A percentile compares a stretch with the other conserved stretches of the same genome.
Conservation (phyloP, 53 echinoderm and acorn worm species). For the Glandiceps talaboti region DNA sequence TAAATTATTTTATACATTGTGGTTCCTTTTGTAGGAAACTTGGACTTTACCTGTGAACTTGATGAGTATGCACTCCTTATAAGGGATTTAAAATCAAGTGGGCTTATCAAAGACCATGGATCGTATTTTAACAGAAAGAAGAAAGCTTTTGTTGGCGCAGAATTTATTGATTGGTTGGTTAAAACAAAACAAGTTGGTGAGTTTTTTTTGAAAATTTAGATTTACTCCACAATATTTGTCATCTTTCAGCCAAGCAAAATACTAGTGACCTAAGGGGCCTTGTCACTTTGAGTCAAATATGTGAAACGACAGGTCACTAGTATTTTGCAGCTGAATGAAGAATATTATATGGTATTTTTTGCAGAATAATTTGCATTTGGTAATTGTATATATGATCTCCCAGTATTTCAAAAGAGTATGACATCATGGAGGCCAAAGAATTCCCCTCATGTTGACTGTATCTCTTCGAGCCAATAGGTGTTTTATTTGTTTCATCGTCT, state of each 20-base stretch:
- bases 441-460: no score
- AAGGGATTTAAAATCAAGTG: slow-evolving; percentile 62
- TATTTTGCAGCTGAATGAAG: no score
- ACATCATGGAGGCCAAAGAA: no score
- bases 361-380: neutral
- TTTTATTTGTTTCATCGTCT: no score
- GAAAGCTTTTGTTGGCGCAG: slow-evolving; percentile 56
- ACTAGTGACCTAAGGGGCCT: no score
- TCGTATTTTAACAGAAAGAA: slow-evolving; percentile 42
- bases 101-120: slow-evolving; percentile 58
- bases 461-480: no score
- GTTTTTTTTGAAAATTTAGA: no score
- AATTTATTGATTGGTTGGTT: slow-evolving; percentile 86
- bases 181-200: slow-evolving; percentile 46
- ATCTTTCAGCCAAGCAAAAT: neutral
- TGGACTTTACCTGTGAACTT: slow-evolving; percentile 80
- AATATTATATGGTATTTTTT: neutral
- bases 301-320: neutral
- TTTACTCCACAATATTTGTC: no score
- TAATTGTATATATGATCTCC: no score
- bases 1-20: neutral
- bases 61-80: slow-evolving; percentile 65
- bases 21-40: slow-evolving; percentile 25
- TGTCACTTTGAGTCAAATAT: no score
- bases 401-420: no score